Evolutionary conservation across 2,797 vertebrate species (phyloP).

Genomic region (Cossypha heuglini): DNA sequence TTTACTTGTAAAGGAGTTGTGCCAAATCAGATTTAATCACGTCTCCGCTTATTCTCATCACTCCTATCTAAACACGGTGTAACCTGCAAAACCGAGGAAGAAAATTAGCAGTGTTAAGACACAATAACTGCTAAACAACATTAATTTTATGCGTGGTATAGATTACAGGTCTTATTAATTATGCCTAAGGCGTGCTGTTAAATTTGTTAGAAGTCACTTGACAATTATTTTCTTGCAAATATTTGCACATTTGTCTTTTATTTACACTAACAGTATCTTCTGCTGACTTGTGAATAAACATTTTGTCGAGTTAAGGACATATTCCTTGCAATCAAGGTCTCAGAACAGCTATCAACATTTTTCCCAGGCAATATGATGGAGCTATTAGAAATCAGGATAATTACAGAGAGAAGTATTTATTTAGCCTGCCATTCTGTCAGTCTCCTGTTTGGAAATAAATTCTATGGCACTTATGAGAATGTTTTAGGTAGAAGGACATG

Average conservation of each 20-base stretch:
- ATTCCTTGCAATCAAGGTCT: background rate
- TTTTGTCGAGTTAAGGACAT: background rate
- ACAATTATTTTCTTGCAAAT: background rate
- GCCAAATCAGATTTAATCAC: background rate
- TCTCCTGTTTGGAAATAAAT: background rate
- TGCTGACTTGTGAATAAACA: background rate
- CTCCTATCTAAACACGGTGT: background rate
- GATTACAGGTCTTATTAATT: background rate
- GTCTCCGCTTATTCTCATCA: background rate
- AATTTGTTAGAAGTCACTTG: background rate
- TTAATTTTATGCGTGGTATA: fast-evolving
- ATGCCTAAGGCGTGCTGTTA: background rate
- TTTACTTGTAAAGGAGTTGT: background rate
- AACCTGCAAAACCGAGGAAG: background rate
- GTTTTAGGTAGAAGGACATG: background rate
- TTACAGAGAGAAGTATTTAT: background rate
- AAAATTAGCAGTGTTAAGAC: background rate
- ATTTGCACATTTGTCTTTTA: background rate
- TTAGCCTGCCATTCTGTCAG: background rate
- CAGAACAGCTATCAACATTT: background rate
- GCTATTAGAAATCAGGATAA: background rate
- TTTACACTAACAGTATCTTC: background rate
- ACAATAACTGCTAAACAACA: background rate
- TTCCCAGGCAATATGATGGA: background rate
- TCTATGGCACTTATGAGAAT: background rate